Percentiles rank a stretch among this genome's conserved stretches.
Conservation (phyloP, 2,888 invertebrate genomes). For the Scaptomyza flava region DNA sequence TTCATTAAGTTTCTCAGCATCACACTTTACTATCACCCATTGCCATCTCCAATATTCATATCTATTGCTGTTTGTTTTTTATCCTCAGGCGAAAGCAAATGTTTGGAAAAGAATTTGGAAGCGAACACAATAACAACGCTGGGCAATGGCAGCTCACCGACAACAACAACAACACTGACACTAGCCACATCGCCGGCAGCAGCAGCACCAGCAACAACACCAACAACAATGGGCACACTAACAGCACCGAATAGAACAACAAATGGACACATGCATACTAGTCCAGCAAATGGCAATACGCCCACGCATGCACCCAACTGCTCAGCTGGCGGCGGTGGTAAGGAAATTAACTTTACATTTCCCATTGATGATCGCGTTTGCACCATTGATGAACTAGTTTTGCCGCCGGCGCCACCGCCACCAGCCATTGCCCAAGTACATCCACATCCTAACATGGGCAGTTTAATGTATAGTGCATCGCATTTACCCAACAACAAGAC, state of each 20-base stretch:
- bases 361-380: conserved; percentile 85
- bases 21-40: too few relatives aligned
- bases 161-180: conserved; percentile 66
- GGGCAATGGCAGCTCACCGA: conserved; percentile 73
- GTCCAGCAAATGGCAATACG: conserved; percentile 59
- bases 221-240: conserved; percentile 22
- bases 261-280: conserved; percentile 56
- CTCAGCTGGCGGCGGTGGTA: conserved; percentile 64
- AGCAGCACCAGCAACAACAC: conserved; percentile 14
- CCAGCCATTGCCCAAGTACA: conserved; percentile 55
- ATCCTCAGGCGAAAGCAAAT: conserved; percentile 81
- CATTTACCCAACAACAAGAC: conserved; percentile 49
- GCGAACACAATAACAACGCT: conserved; percentile 64
- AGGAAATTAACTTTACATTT: conserved; percentile 87
- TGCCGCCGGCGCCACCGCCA: conserved; percentile 82
- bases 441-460: conserved; percentile 64
- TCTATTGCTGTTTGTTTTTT: conserved; percentile 10
- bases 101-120: conserved; percentile 83
- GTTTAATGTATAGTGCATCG: conserved; percentile 62
- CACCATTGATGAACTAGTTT: conserved; percentile 83
- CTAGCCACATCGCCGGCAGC: conserved; percentile 61
- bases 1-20: too few relatives aligned
- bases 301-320: conserved; percentile 20
- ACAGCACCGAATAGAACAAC: conserved; percentile 14
- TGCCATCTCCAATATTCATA: not conserved